These are phyloP conservation scores for Brachypteracias leptosomus DNA, from an alignment of 2,113 vertebrate species.

Conservation along the genomic window DNA sequence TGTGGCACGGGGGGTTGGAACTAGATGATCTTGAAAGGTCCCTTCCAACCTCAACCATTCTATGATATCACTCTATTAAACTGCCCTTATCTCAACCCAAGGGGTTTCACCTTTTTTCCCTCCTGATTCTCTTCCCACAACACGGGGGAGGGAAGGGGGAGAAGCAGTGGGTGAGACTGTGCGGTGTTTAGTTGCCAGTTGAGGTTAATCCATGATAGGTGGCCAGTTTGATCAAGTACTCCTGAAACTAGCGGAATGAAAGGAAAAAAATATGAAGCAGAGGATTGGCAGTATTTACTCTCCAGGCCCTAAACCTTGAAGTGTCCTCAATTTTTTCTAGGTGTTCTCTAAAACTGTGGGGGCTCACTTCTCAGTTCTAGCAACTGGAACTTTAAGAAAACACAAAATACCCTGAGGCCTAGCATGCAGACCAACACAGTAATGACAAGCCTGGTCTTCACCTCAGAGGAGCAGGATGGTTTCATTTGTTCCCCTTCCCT, in stretches of 20 bases:
- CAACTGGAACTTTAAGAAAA: background rate
- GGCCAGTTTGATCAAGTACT: background rate
- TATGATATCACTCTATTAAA: too few species aligned
- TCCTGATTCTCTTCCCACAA: too few species aligned
- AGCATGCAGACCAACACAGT: background rate
- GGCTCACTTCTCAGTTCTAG: background rate
- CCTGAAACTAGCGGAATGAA: background rate
- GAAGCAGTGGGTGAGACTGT: too few species aligned
- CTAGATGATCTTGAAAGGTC: too few species aligned
- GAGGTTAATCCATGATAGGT: too few species aligned
- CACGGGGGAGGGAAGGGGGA: too few species aligned
- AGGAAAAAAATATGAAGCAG: background rate
- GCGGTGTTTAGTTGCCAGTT: too few species aligned
- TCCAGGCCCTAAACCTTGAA: background rate
- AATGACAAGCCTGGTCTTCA: background rate
- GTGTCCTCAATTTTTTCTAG: background rate
- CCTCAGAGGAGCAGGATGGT: background rate
- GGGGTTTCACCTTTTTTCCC: too few species aligned
- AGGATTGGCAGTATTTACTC: background rate
- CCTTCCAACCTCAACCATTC: too few species aligned
- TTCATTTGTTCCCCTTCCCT: background rate
- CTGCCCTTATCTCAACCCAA: too few species aligned
- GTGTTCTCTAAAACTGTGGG: background rate
- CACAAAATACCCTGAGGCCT: background rate
- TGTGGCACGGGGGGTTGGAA: too few species aligned